Percentiles rank a stretch among this genome's conserved stretches.
Evolutionary conservation across 2,797 vertebrate species (phyloP).

Genomic region (Vireo griseus): DNA sequence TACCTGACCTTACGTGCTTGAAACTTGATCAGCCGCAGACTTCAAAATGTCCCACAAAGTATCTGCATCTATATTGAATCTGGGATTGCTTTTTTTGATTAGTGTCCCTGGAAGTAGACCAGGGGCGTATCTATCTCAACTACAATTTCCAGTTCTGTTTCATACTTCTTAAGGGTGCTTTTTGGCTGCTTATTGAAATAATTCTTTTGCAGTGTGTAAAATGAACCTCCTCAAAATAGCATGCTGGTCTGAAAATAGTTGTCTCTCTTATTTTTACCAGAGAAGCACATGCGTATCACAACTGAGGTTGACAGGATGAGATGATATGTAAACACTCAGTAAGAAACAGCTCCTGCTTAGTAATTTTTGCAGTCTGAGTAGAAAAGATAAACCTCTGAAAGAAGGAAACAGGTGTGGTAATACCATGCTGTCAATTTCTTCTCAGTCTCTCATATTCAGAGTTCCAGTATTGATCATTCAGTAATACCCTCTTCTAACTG

Average conservation of each 20-base stretch:
- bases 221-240: constrained; percentile 26
- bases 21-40: neutral
- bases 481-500: constrained; percentile 2
- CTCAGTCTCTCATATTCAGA: neutral
- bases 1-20: neutral
- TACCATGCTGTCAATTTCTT: neutral
- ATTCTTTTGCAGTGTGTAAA: constrained; percentile 8
- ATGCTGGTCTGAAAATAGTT: constrained; percentile 29
- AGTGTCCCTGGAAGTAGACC: neutral
- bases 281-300: constrained; percentile 8
- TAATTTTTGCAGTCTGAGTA: constrained; percentile 24
- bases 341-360: constrained; percentile 18
- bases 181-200: neutral
- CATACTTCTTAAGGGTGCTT: neutral
- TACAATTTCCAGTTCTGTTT: neutral
- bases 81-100: neutral
- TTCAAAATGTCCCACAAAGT: neutral
- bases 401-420: neutral
- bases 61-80: neutral
- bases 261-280: constrained; percentile 2
- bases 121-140: neutral
- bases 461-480: constrained; percentile 15
- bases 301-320: constrained; percentile 18
- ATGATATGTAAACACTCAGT: constrained; percentile 11
- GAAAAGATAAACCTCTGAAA: constrained; percentile 2